Base-by-base conservation (phyloP, 2,888 invertebrate genomes). In the Lordiphosa fenestrarum region DNA sequence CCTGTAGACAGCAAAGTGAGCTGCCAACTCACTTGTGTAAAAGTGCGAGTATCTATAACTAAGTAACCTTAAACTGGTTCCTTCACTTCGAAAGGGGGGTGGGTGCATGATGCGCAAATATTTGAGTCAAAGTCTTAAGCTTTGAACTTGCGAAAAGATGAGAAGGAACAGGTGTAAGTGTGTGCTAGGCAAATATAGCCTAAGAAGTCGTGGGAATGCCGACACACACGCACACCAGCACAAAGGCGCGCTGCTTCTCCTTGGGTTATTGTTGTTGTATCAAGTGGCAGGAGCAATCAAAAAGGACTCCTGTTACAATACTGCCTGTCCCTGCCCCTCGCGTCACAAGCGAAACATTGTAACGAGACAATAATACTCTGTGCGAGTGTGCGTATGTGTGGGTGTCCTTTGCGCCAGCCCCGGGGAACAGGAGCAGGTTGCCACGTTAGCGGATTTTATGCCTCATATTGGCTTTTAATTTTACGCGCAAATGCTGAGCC, bases 381-480 rank as follows among this genome's bases (percentile, higher is more conserved):
- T 13, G 51, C 15, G 39, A 13, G 47, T 50, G 42, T 40, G 37
- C 36, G 37, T 58, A 19, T 33, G 36, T 21, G 23, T 13, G 10
- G 15, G 53, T 13, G 57, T 66, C 44, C 53, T 39, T 46, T 51
- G 38, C 53, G 30, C 12, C 13, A 21, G 40, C 38, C 21, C 40
- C 37, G 41, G 44, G 51, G 67, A 60, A 59, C 52, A 42, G 57
- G 50, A 53, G 56, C 41, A 60, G 61, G 36, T 50, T 77, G 71
- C 78, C 57, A 58, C 78, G 76, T 78, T 75, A 51, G 70, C 70
- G 66, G 60, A 75, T 72, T 82, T 70, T 66, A 63, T 74, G 66
- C 61, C 72, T 59, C 83, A 82, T 76, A 76, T 78, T 78, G 82
- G 76, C 76, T 78, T 76, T 76, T 82, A 82, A 76, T 76, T 82